Evolutionary conservation across 53 echinoderm and acorn worm species (phyloP).

Genomic region (Apostichopus leukothele): DNA sequence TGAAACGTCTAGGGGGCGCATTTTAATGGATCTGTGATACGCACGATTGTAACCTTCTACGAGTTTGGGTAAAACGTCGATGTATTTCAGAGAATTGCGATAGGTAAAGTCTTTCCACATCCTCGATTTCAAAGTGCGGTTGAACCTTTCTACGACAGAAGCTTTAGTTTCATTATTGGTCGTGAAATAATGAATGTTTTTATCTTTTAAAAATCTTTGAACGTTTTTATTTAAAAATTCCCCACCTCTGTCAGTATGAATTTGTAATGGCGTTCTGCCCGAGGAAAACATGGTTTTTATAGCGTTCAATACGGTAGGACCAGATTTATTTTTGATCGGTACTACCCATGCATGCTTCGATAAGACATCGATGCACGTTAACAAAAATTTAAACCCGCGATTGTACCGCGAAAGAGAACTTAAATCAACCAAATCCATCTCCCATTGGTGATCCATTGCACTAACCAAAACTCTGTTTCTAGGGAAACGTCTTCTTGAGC

Average conservation of each 20-base stretch:
- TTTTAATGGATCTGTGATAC: slow-evolving; percentile 59
- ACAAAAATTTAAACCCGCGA: slow-evolving; percentile 44
- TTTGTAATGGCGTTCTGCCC: slow-evolving; percentile 11
- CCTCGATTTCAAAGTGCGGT: slow-evolving; percentile 60
- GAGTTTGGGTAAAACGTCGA: slow-evolving; percentile 19
- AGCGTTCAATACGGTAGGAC: slow-evolving; percentile 50
- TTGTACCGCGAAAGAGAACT: slow-evolving; percentile 40
- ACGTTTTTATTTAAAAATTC: slow-evolving; percentile 64
- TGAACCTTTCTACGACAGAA: slow-evolving; percentile 64
- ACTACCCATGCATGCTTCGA: slow-evolving; percentile 67
- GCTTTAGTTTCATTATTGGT: slow-evolving; percentile 74
- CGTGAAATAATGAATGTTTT: slow-evolving; percentile 59
- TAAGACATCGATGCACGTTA: slow-evolving; percentile 72
- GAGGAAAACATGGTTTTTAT: slow-evolving; percentile 48
- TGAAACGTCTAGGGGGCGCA: slow-evolving; percentile 54
- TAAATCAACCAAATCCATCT: slow-evolving; percentile 56
- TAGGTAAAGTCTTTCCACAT: slow-evolving; percentile 56
- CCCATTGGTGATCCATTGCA: slow-evolving; percentile 52
- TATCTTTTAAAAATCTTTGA: slow-evolving; percentile 51
- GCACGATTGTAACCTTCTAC: slow-evolving; percentile 53
- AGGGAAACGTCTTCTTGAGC: slow-evolving; percentile 44
- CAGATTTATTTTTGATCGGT: slow-evolving; percentile 65
- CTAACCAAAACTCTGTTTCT: slow-evolving; percentile 51
- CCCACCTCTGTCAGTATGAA: slow-evolving; percentile 63
- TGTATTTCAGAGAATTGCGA: slow-evolving; percentile 40